Evolutionary conservation across 2,797 vertebrate genomes (phyloP), one percentile per base, ranked within the genome.

Genomic region (Anguilla pacifica): DNA sequence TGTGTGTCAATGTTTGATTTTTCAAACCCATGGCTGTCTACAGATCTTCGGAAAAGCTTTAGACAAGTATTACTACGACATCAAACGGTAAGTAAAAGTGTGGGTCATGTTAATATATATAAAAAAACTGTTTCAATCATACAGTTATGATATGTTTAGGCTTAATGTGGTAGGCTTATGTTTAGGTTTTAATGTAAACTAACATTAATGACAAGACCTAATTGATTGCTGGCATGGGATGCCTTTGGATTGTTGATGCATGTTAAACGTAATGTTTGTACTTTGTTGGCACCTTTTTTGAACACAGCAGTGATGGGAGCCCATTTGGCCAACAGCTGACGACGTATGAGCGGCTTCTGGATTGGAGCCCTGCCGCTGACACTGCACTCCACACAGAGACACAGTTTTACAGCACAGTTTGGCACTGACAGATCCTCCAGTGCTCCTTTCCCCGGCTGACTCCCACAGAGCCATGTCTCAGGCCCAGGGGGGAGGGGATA

Each of bases 401-500:
- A 11, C 2, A 19, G 15, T 77, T 35, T 77, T 15, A 79, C 85
- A 88, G 35, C 19, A 4, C 11, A 46, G 35, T 43, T 74, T 35
- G 11, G 39, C 35, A 43, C 13, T 39, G n/a, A n/a, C 5, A 9
- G 6, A 49, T 2, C 77, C 22, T 3, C 19, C 4, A 46, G 35
- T n/a, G 5, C 83, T 87, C 74, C 89, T 67, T 28, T 83, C 2
- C 39, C 84, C 88, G 70, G 72, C 84, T 85, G 88, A 61, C 90
- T 43, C 57, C 64, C 61, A 88, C 89, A 91, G 87, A 67, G 86
- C 77, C 86, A 96, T 96, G 96, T 96, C 95, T 11, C 90, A 95
- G 92, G 94, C 95, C 7, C 94, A 94, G 53, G 96, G 96, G 77
- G 89, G 94, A 0, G 95, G 93, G 86, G 94, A 94, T 85, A 91